These are phyloP conservation scores for Patella caerulea DNA, from an alignment of 2,888 invertebrate genomes.

Conservation along the genomic window DNA sequence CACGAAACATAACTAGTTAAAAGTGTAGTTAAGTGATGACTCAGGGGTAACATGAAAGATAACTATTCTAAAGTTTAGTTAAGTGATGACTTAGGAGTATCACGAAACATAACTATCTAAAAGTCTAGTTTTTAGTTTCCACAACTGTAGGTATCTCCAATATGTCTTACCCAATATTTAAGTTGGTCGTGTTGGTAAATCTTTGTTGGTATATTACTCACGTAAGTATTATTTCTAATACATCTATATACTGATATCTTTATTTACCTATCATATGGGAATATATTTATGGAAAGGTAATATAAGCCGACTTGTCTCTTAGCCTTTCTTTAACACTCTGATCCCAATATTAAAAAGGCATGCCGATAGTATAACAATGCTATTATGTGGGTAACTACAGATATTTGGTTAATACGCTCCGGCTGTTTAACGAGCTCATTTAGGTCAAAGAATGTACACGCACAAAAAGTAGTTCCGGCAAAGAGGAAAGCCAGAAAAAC, in stretches of 20 bases:
- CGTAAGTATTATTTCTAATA: no score
- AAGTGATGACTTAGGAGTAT: no score
- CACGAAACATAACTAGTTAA: no score
- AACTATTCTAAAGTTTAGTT: no score
- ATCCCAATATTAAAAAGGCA: conserved; percentile 2
- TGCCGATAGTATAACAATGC: neutral
- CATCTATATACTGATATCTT: neutral
- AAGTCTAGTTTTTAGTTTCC: no score
- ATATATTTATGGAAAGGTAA: neutral
- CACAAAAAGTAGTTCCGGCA: conserved; percentile 6
- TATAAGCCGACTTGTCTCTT: conserved; percentile 2
- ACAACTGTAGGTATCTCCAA: no score
- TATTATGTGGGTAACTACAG: neutral
- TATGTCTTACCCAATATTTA: no score
- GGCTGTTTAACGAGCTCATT: neutral
- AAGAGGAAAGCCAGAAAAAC: neutral
- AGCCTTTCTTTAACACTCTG: conserved; percentile 4
- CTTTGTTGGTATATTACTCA: no score
- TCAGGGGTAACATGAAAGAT: no score
- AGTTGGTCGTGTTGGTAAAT: no score
- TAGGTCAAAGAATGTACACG: conserved; percentile 9
- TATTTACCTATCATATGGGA: conserved; percentile 4
- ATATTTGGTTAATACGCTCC: neutral
- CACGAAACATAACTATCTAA: no score
- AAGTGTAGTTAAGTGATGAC: no score